These are phyloP conservation scores for Dromococcyx pavoninus DNA, from an alignment of 2,797 vertebrate species.

Conservation along the genomic window DNA sequence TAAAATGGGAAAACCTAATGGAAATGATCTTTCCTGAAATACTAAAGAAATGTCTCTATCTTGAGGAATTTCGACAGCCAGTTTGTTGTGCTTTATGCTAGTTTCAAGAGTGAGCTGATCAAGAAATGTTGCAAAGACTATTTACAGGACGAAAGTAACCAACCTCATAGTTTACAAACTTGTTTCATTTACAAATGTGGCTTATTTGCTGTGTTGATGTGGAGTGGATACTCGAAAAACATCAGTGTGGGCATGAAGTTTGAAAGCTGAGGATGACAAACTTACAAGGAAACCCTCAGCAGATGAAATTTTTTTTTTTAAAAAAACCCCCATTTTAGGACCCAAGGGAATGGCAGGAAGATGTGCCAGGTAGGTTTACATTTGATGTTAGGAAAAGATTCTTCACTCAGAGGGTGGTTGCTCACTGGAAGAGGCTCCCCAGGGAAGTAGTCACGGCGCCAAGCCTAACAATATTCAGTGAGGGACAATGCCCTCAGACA, in stretches of 20 bases:
- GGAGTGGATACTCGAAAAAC: not conserved
- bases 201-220: not conserved
- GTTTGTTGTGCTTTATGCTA: not conserved
- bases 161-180: not conserved
- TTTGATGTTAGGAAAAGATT: too few species aligned
- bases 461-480: too few species aligned
- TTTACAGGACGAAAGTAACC: not conserved
- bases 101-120: not conserved
- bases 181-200: not conserved
- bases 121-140: not conserved
- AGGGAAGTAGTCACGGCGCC: too few species aligned
- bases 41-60: not conserved
- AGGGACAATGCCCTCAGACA: too few species aligned
- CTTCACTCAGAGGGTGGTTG: too few species aligned
- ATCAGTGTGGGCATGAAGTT: accelerated
- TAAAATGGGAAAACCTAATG: not conserved
- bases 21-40: not conserved
- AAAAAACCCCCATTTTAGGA: too few species aligned
- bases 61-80: not conserved
- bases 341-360: too few species aligned
- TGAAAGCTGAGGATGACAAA: not conserved
- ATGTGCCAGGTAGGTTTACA: too few species aligned
- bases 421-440: too few species aligned
- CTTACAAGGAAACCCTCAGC: not conserved
- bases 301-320: not conserved